These are phyloP conservation scores for Lycaon pictus DNA, from an alignment of 2,113 vertebrate genomes.

Conservation along the genomic window DNA sequence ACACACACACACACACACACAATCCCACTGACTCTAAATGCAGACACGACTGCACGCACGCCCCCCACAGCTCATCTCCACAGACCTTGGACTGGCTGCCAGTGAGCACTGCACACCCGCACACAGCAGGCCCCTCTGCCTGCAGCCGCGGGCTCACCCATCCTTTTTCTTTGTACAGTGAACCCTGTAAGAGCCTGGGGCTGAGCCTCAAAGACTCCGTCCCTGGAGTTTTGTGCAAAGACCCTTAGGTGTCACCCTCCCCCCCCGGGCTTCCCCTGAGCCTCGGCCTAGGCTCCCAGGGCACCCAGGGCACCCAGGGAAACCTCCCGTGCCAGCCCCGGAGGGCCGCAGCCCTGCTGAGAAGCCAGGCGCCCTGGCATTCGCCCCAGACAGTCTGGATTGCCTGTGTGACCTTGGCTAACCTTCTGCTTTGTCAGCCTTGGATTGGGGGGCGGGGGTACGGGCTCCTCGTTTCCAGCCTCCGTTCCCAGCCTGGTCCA, in stretches of 20 bases:
- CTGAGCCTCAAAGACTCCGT: neutral
- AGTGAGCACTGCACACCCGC: neutral
- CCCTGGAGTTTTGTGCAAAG: neutral
- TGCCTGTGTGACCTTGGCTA: neutral
- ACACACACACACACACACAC: neutral
- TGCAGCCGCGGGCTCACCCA: accelerated
- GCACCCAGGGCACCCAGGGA: neutral
- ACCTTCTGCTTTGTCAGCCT: neutral
- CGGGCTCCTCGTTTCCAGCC: neutral
- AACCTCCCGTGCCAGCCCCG: neutral
- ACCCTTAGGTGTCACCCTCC: neutral
- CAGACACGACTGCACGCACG: neutral
- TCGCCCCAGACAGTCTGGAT: neutral
- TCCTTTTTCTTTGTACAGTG: neutral
- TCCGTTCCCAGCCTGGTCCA: neutral
- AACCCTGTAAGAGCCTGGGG: neutral
- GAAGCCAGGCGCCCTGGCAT: neutral
- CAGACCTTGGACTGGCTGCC: neutral
- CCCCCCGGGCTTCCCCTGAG: neutral
- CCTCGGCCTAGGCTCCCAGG: neutral
- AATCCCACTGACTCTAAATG: neutral
- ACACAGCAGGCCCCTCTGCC: too few species aligned
- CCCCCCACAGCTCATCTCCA: neutral
- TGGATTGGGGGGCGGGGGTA: neutral
- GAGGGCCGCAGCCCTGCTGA: neutral